These are phyloP conservation scores for Thaumetopoea pityocampa DNA, from an alignment of 1,140 invertebrate species.

Conservation along the genomic window DNA sequence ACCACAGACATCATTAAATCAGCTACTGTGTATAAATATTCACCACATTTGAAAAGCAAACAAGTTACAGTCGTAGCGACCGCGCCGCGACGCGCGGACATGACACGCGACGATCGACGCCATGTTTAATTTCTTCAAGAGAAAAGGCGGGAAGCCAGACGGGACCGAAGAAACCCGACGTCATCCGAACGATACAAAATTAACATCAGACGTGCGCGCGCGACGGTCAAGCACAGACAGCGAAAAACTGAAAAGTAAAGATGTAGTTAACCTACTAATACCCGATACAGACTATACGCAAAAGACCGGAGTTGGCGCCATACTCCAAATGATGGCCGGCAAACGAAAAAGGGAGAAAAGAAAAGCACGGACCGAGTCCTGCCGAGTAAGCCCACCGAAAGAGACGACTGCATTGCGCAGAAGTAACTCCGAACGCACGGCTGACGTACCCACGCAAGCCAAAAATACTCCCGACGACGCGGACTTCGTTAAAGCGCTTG, in stretches of 20 bases:
- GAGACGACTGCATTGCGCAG: constrained; percentile 35
- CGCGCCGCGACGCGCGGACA: constrained; percentile 33
- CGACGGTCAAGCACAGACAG: constrained; percentile 38
- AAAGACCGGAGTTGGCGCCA: constrained; percentile 46
- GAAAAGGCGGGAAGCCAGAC: constrained; percentile 53
- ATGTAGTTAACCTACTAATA: constrained; percentile 64
- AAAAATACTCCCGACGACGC: constrained; percentile 55
- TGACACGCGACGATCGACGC: constrained; percentile 30
- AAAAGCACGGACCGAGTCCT: constrained; percentile 39
- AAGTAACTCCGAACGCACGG: constrained; percentile 28
- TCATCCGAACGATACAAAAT: constrained; percentile 28
- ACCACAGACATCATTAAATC: too few relatives aligned
- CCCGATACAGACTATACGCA: constrained; percentile 55
- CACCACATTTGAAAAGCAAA: too few relatives aligned
- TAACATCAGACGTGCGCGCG: constrained; percentile 39
- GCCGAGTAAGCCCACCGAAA: constrained; percentile 34
- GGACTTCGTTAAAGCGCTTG: constrained; percentile 56
- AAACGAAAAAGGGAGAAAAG: constrained; percentile 45
- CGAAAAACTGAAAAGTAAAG: constrained; percentile 45
- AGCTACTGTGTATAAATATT: too few relatives aligned
- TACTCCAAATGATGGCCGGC: constrained; percentile 58
- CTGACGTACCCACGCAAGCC: constrained; percentile 36
- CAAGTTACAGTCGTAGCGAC: constrained; percentile 25
- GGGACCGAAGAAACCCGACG: constrained; percentile 36
- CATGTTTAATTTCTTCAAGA: constrained; percentile 67